Evolutionary conservation across 2,888 invertebrate species (phyloP).

Genomic region (Reticulitermes lucifugus): DNA sequence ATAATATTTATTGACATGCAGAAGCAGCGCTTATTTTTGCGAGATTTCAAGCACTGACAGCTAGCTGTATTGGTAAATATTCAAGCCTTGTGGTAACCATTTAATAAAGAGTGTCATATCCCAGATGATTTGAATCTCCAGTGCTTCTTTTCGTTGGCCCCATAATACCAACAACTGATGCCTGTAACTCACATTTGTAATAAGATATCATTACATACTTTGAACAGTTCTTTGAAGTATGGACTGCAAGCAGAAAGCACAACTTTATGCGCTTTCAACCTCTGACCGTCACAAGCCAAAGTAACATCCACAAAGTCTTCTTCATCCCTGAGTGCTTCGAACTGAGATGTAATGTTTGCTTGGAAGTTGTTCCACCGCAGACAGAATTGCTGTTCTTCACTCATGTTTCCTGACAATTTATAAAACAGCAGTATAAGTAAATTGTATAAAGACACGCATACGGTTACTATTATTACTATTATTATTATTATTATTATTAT

Average conservation of each 20-base stretch:
- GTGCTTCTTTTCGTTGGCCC: no score
- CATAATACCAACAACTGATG: no score
- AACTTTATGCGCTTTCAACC: conserved; percentile 87
- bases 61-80: no score
- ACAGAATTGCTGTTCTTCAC: conserved; percentile 87
- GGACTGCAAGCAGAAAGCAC: conserved; percentile 89
- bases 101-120: no score
- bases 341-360: conserved; percentile 88
- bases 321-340: conserved; percentile 85
- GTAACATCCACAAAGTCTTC: conserved; percentile 92
- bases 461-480: no score
- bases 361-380: conserved; percentile 92
- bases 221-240: conserved; percentile 88
- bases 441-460: background rate
- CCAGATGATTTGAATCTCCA: no score
- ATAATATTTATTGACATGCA: no score
- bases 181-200: no score
- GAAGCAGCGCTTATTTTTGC: no score
- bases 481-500: no score
- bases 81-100: no score
- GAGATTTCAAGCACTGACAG: no score
- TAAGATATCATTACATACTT: conserved; percentile 69
- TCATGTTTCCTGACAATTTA: conserved; percentile 58
- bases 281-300: conserved; percentile 85
- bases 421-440: background rate